Conservation (phyloP, 2,797 vertebrate species). For the Rhynchotus rufescens region DNA sequence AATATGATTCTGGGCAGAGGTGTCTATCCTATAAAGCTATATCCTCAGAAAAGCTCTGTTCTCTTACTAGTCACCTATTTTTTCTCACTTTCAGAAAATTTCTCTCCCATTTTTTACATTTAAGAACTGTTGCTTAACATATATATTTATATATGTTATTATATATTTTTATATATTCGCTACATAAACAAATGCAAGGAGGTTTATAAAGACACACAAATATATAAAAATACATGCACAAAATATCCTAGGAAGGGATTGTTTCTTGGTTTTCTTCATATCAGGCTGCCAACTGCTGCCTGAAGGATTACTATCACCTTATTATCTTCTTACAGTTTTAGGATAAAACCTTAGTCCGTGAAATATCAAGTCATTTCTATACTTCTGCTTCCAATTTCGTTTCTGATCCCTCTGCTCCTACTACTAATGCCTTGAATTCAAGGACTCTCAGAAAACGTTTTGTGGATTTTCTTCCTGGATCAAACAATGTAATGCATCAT, state of each 20-base stretch:
- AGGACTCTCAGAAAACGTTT: neutral
- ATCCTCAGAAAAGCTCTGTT: neutral
- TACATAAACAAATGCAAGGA: neutral
- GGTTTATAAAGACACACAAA: neutral
- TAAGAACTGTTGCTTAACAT: neutral
- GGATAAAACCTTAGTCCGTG: neutral
- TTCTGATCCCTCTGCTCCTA: neutral
- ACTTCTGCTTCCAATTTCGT: neutral
- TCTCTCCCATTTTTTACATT: conserved; percentile 14
- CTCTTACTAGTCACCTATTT: neutral
- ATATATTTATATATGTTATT: neutral
- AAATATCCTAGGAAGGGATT: neutral
- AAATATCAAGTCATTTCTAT: neutral
- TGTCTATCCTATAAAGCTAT: neutral
- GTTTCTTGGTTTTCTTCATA: neutral
- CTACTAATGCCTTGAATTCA: neutral
- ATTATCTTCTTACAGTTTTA: neutral
- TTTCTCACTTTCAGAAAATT: neutral
- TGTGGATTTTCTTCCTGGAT: neutral
- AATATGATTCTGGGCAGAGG: neutral
- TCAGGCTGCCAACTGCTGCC: neutral
- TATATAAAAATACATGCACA: neutral
- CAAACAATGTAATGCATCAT: neutral
- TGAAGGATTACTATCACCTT: neutral
- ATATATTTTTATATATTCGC: neutral